Percentiles rank a stretch among this genome's conserved stretches.
phyloP scores from a whole-genome alignment of 2,888 invertebrate species.

The Acronicta leporina region DNA sequence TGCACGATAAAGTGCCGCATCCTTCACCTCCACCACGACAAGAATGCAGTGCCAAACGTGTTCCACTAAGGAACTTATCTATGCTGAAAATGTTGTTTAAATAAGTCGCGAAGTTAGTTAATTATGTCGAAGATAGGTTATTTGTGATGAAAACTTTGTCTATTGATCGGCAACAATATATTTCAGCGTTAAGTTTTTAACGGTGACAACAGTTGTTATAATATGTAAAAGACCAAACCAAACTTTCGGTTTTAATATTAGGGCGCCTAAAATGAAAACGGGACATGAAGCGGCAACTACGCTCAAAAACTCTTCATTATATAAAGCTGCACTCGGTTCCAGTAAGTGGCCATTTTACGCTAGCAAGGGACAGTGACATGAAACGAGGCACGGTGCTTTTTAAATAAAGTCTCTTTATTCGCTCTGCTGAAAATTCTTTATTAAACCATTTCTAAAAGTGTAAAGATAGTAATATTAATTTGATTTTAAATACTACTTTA shows the following conservation, averaged over 20 bases:
- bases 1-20: slow-evolving; percentile 58
- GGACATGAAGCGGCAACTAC: not conserved
- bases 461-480: slow-evolving; percentile 1
- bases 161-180: no score
- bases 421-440: slow-evolving; percentile 4
- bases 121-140: not conserved
- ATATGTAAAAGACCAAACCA: not conserved
- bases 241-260: not conserved
- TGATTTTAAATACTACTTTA: not conserved
- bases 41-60: slow-evolving; percentile 49
- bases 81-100: not conserved
- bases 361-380: slow-evolving; percentile 1
- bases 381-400: not conserved
- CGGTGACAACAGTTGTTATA: no score
- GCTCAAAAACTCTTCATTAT: not conserved
- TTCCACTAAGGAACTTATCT: not conserved
- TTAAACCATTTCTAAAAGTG: slow-evolving; percentile 19
- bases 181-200: no score
- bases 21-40: slow-evolving; percentile 55
- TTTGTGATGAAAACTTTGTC: no score
- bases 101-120: not conserved
- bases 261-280: not conserved
- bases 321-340: slow-evolving; percentile 5
- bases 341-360: slow-evolving; percentile 8
- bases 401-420: slow-evolving; percentile 4